Evolutionary conservation across 2,113 vertebrate species (phyloP), one percentile per base, ranked within the genome.

Genomic region (Phyllopteryx taeniolatus): DNA sequence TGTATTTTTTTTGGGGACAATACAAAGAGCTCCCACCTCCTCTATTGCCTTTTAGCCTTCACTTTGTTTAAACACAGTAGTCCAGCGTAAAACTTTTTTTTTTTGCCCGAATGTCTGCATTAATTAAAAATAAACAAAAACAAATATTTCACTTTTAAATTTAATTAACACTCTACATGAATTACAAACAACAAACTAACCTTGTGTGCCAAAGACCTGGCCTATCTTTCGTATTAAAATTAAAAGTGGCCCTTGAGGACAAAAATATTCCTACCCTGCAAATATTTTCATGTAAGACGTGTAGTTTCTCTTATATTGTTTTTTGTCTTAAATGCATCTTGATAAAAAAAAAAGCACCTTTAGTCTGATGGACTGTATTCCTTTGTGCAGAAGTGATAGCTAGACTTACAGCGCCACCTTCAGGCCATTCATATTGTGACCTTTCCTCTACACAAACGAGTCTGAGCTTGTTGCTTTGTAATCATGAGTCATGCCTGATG

Each of bases 401-500:
- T 71, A 27, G 57, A 6, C 39, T 1, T 8, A 56, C 49, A 13
- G 0, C 75, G 73, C 84, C 89, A 70, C 39, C 88, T 91, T 73
- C 76, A 61, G 89, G 80, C 20, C 15, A 4, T 2, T 11, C 4
- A n/a, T 11, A 15, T 12, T 39, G 2, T 0, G 64, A 80, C 66
- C 35, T 70, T 78, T 79, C 47, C 42, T 15, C 8, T 4, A 49
- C 42, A 53, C 22, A 39, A 20, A 47, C 79, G 22, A 8, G 85
- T 71, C 76, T 31, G 44, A 64, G 71, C 79, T 74, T 65, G 84
- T 78, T 70, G 47, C 74, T 60, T 44, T 43, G 82, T 87, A 89
- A 54, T 88, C 84, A 82, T 39, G 74, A 68, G 14, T 76, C 69
- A 64, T 53, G 22, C 17, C 27, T 47, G 2, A 31, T 86, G 83